Evolutionary conservation across 2,113 vertebrate species (phyloP).

Genomic region (Cnemophilus loriae): DNA sequence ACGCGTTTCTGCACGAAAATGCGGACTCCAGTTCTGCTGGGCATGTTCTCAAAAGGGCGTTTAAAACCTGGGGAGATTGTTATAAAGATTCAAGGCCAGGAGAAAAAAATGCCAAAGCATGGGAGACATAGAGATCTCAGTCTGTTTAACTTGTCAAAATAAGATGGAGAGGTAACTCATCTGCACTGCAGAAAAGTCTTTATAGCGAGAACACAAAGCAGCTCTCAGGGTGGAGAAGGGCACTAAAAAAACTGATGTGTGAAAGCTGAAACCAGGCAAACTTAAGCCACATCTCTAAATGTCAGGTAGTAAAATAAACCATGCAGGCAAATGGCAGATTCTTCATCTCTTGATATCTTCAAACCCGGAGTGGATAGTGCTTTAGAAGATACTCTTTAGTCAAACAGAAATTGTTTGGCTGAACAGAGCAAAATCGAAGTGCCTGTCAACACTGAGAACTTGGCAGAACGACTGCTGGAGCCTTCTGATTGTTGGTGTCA

Average conservation of each 20-base stretch:
- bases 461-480: background rate
- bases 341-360: background rate
- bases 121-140: background rate
- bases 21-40: background rate
- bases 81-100: background rate
- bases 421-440: background rate
- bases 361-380: background rate
- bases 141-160: constrained; percentile 13
- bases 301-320: constrained; percentile 1
- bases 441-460: background rate
- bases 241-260: background rate
- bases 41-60: background rate
- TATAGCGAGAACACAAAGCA: background rate
- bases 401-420: background rate
- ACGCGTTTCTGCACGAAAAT: background rate
- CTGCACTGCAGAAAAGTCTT: background rate
- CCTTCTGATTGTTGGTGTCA: background rate
- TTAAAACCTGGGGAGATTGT: background rate
- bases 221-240: background rate
- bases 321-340: background rate
- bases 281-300: background rate
- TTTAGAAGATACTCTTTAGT: background rate
- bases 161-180: background rate
- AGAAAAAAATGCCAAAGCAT: background rate
- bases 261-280: background rate